phyloP scores from a whole-genome alignment of 2,797 vertebrate species.

The Rousettus madagascariensis region DNA sequence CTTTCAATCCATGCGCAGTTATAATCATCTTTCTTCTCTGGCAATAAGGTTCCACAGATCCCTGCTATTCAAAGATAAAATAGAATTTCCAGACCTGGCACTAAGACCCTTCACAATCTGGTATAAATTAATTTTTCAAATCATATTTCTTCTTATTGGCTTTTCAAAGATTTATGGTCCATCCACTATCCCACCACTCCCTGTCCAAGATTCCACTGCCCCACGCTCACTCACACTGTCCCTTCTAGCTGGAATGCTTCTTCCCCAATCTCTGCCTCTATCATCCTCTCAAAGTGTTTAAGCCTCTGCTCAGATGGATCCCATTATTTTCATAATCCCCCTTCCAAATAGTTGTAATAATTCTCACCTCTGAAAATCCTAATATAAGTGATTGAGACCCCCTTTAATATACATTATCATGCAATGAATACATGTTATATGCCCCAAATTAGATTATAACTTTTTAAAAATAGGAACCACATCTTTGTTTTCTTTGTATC shows the following conservation, averaged over 20 bases:
- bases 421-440: not conserved
- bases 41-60: not conserved
- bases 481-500: not conserved
- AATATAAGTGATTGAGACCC: not conserved
- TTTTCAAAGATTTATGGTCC: not conserved
- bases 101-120: not conserved
- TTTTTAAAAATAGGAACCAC: not conserved
- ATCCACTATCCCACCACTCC: not conserved
- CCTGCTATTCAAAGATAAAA: not conserved
- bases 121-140: not conserved
- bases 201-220: not conserved
- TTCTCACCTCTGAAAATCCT: not conserved
- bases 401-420: not conserved
- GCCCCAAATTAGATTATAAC: not conserved
- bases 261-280: not conserved
- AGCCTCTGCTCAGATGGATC: not conserved
- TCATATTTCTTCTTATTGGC: not conserved
- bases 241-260: not conserved
- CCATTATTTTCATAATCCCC: not conserved
- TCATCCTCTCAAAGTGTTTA: not conserved
- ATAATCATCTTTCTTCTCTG: conserved; percentile 25
- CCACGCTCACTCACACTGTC: not conserved
- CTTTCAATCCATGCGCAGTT: not conserved
- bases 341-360: not conserved
- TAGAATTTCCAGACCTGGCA: not conserved